Conservation (phyloP, 2,888 invertebrate species). For the Ophioninae sp. region DNA sequence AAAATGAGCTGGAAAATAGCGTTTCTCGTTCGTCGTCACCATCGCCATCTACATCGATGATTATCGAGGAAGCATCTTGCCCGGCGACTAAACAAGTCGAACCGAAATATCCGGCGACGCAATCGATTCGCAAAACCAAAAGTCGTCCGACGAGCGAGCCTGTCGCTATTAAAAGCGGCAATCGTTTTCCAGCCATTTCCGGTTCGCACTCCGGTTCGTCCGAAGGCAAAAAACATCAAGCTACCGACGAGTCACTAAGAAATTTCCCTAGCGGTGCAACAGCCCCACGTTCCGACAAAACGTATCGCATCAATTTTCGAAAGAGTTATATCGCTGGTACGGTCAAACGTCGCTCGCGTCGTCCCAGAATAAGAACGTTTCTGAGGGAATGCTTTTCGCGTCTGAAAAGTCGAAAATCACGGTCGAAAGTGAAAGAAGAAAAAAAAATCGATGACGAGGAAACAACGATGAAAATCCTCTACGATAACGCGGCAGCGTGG, state of each 20-base stretch:
- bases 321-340: slow-evolving; percentile 5
- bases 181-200: not conserved
- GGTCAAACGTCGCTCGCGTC: slow-evolving; percentile 25
- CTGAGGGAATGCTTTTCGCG: slow-evolving; percentile 64
- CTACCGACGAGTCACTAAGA: not conserved
- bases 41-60: not conserved
- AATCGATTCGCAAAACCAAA: not conserved
- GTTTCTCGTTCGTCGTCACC: too few relatives aligned
- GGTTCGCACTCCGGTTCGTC: not conserved
- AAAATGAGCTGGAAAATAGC: not conserved
- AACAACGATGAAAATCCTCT: slow-evolving; percentile 63
- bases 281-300: slow-evolving; percentile 1
- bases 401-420: slow-evolving; percentile 27
- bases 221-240: not conserved
- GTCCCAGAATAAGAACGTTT: slow-evolving; percentile 64
- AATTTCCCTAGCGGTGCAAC: not conserved
- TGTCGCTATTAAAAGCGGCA: not conserved
- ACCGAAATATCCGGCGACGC: slow-evolving; percentile 50
- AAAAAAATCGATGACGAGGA: not conserved
- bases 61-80: not conserved
- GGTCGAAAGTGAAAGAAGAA: not conserved
- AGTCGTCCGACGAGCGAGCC: not conserved
- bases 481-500: slow-evolving; percentile 66
- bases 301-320: slow-evolving; percentile 52
- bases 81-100: slow-evolving; percentile 19